Evolutionary conservation across 2,797 vertebrate species (phyloP).

Genomic region (Ceryle rudis): DNA sequence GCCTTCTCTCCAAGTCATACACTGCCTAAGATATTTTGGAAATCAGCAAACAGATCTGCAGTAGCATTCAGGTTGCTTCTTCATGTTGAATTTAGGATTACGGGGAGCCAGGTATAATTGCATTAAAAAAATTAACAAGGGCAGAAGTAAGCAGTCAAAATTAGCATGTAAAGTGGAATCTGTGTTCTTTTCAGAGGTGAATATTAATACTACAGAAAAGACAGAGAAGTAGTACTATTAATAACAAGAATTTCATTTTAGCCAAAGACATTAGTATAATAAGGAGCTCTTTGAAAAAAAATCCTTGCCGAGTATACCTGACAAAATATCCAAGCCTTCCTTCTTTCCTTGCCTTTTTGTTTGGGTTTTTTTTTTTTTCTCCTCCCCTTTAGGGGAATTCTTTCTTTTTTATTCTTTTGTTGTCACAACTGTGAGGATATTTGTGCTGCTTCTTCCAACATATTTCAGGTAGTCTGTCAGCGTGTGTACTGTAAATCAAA

Average conservation of each 20-base stretch:
- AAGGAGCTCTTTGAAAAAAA: not conserved
- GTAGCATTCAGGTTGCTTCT: not conserved
- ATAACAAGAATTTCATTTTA: not conserved
- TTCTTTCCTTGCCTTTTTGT: not conserved
- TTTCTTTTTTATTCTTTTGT: not conserved
- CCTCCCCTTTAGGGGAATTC: not conserved
- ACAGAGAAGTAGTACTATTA: not conserved
- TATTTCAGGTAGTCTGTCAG: not conserved
- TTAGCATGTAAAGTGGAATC: not conserved
- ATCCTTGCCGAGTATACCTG: not conserved
- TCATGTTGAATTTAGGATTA: not conserved
- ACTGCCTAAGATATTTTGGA: not conserved
- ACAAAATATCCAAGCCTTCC: not conserved
- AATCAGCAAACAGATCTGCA: not conserved
- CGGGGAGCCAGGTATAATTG: not conserved
- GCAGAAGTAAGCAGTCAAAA: not conserved
- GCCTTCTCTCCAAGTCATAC: not conserved
- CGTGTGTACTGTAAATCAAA: not conserved
- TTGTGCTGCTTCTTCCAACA: not conserved
- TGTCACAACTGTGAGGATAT: not conserved
- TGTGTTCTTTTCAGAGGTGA: not conserved
- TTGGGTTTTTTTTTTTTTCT: not conserved
- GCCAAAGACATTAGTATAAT: not conserved
- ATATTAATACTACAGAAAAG: not conserved
- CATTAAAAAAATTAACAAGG: not conserved